These are phyloP conservation scores for Corella eumyota DNA, from an alignment of 23 tunicate species.

Conservation along the genomic window DNA sequence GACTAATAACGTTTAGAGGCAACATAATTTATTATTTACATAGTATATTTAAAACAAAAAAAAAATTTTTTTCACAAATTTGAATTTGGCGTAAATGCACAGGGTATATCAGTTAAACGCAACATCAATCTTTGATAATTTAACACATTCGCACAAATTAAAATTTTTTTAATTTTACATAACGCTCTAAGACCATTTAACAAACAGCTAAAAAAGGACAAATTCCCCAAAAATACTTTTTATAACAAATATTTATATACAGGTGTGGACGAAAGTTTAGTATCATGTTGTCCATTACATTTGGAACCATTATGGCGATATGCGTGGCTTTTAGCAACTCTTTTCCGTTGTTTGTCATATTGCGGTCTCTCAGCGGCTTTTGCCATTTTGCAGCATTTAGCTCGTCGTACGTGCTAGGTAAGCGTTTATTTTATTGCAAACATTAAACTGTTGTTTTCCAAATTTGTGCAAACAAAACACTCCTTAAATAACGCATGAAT, in stretches of 20 bases:
- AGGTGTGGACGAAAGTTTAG: slow-evolving; percentile 66
- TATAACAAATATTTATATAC: background rate
- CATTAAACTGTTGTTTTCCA: background rate
- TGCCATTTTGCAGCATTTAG: slow-evolving; percentile 66
- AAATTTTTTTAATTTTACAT: too few species aligned
- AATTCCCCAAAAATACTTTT: too few species aligned
- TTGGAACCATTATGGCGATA: slow-evolving; percentile 23
- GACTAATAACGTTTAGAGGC: background rate
- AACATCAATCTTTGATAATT: too few species aligned
- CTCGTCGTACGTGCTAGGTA: slow-evolving; percentile 52
- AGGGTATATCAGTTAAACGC: too few species aligned
- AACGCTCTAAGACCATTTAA: too few species aligned
- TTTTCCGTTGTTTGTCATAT: slow-evolving; percentile 18
- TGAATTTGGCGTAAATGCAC: background rate
- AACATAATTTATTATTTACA: background rate
- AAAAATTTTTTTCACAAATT: too few species aligned
- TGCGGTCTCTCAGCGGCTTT: slow-evolving; percentile 55
- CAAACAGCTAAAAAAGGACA: too few species aligned
- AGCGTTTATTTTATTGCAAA: slow-evolving; percentile 1
- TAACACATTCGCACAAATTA: too few species aligned
- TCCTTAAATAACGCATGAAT: too few species aligned
- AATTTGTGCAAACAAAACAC: too few species aligned
- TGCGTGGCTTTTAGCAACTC: slow-evolving; percentile 28
- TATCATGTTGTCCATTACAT: slow-evolving; percentile 17
- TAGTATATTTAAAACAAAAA: too few species aligned